Evolutionary conservation across 2,797 vertebrate genomes (phyloP).

Genomic region (Cheirogaleus major): DNA sequence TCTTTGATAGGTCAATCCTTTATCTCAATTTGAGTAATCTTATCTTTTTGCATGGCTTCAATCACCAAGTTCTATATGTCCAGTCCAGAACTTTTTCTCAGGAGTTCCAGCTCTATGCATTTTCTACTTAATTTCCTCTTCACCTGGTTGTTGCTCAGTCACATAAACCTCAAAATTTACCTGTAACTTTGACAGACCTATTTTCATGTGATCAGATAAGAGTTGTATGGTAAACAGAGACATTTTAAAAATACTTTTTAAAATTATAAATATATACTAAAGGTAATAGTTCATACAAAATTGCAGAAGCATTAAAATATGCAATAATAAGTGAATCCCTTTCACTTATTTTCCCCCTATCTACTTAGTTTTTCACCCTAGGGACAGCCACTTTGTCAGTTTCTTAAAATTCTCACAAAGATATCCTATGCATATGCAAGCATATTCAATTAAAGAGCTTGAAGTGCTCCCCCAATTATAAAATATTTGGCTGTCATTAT

Average conservation of each 20-base stretch:
- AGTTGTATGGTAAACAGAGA: neutral
- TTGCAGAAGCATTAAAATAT: neutral
- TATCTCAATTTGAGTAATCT: neutral
- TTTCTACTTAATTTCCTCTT: neutral
- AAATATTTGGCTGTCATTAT: neutral
- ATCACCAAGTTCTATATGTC: neutral
- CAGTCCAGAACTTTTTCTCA: neutral
- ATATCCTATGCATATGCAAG: neutral
- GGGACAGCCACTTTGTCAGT: neutral
- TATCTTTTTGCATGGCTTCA: neutral
- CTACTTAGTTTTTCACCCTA: neutral
- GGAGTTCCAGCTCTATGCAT: neutral
- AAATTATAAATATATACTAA: neutral
- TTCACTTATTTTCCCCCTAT: neutral
- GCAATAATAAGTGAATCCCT: neutral
- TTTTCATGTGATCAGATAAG: neutral
- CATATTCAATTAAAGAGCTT: neutral
- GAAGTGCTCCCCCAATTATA: neutral
- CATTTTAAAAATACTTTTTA: neutral
- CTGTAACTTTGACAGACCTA: neutral
- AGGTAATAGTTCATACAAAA: neutral
- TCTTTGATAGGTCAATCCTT: neutral
- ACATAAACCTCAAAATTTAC: neutral
- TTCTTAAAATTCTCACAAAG: neutral
- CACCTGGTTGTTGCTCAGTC: neutral